These are phyloP conservation scores for Ophonus ardosiacus DNA, from an alignment of 2,888 invertebrate species.

Conservation along the genomic window DNA sequence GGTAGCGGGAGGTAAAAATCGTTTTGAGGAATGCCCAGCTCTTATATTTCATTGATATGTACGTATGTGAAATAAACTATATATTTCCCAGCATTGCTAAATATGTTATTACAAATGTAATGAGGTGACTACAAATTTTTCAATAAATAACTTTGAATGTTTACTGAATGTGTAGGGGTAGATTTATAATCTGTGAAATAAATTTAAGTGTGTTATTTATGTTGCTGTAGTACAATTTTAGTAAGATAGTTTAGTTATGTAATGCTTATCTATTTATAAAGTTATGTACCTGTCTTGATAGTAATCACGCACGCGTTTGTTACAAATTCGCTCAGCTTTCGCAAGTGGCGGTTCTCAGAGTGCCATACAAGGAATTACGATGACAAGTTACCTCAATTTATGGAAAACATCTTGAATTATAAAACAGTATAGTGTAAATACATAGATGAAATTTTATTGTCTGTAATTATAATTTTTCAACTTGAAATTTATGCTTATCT, in stretches of 20 bases:
- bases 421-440: neutral
- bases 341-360: neutral
- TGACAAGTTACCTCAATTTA: constrained; percentile 34
- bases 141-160: too few relatives aligned
- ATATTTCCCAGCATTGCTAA: too few relatives aligned
- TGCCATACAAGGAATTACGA: constrained; percentile 18
- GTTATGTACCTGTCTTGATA: constrained; percentile 18
- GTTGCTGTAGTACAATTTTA: neutral
- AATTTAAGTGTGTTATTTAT: neutral
- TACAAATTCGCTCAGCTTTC: constrained; percentile 24
- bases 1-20: too few relatives aligned
- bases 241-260: neutral
- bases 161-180: too few relatives aligned
- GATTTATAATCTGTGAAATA: neutral
- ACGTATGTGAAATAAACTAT: too few relatives aligned
- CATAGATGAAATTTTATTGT: neutral
- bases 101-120: too few relatives aligned
- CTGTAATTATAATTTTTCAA: neutral
- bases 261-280: constrained; percentile 24
- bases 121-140: too few relatives aligned
- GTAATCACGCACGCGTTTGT: constrained; percentile 7
- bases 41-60: too few relatives aligned
- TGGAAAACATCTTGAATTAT: constrained; percentile 1
- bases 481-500: neutral
- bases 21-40: too few relatives aligned